Evolutionary conservation across 2,888 invertebrate species (phyloP).

Genomic region (Apocheima hispidaria): DNA sequence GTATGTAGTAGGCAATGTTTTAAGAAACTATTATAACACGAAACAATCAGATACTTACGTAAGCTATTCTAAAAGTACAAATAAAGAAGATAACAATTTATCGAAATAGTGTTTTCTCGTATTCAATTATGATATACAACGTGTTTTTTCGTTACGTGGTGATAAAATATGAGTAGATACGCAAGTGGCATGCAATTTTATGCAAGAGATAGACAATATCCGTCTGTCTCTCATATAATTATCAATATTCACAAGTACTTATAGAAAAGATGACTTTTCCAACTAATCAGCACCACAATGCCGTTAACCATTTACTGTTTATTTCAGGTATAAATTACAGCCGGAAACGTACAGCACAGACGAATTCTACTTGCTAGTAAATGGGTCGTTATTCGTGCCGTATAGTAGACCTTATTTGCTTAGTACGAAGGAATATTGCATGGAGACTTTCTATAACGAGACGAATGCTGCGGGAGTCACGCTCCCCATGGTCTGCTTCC

Average conservation of each 20-base stretch:
- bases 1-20: too few relatives aligned
- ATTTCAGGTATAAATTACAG: constrained; percentile 81
- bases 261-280: too few relatives aligned
- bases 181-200: neutral
- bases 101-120: neutral
- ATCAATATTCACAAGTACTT: neutral
- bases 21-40: too few relatives aligned
- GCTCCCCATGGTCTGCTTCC: constrained; percentile 85
- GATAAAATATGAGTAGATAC: neutral
- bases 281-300: too few relatives aligned
- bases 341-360: constrained; percentile 79
- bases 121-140: neutral
- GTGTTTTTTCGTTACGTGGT: neutral
- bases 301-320: too few relatives aligned
- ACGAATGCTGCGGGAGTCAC: constrained; percentile 77
- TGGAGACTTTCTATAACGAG: constrained; percentile 85
- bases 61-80: neutral
- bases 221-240: neutral
- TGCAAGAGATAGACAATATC: neutral
- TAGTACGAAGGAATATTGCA: constrained; percentile 85
- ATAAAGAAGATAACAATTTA: neutral
- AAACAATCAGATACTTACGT: neutral
- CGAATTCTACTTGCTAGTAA: constrained; percentile 85
- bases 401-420: constrained; percentile 76
- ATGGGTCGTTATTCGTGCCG: constrained; percentile 86